Base-by-base conservation (phyloP, 1,140 invertebrate genomes). In the Drosophila quadrilineata region DNA sequence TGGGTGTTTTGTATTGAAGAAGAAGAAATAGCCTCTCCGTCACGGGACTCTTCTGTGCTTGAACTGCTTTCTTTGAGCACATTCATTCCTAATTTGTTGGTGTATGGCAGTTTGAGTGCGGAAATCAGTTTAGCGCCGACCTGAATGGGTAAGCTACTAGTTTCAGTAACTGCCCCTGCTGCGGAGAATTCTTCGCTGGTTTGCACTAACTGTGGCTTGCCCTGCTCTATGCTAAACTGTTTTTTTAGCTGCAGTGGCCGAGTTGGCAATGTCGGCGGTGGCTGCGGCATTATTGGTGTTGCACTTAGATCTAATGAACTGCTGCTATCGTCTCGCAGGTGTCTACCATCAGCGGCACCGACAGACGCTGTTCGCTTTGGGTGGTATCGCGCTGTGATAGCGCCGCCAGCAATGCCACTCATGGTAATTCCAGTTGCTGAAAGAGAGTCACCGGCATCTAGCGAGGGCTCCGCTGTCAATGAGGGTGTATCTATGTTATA, bases 141-240 rank as follows among this genome's bases (percentile, higher is more conserved):
- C 71, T 43, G 62, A 19, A 46, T 3, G n/a, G 74, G 60, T 56
- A 60, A 41, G 40, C 33, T 53, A 14, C 48, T 28, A 12, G 24
- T 10, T 14, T 33, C 48, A 41, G 53, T 36, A 10, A 40, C 31
- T 12, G 50, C 38, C 14, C 36, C 40, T 5, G 10, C 40, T 40
- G 36, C 26, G 9, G 56, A 31, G 2, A 58, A 8, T 16, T 56
- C 69, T 21, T 35, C 16, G 19, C 41, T 33, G 24, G 41, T 43
- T 6, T 63, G 49, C 28, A 48, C 35, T 29, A 71, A 73, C 50
- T 71, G 49, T 17, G 68, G 70, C 58, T 87, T 88, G 67, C 79
- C 70, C 59, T 89, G 88, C 74, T 90, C 89, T 64, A 89, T 58
- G 70, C 89, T 90, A 79, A 89, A 89, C 82, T 90, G 89, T 77